Conservation (phyloP, 2,888 invertebrate genomes). For the Tridacna crocea region DNA sequence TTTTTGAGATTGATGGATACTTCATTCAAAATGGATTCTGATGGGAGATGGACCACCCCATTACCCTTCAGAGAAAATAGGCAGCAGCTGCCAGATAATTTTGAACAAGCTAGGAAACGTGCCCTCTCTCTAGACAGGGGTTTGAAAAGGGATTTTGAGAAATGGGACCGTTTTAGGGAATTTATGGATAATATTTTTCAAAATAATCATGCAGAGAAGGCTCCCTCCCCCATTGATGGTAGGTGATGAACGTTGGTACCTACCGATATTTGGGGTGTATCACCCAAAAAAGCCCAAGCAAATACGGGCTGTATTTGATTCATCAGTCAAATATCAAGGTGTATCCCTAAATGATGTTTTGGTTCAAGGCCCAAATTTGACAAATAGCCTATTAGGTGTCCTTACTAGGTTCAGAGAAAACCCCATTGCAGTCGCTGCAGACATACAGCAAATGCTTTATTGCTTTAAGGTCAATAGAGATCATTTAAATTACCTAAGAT, state of each 20-base stretch:
- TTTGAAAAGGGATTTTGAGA: slow-evolving; percentile 40
- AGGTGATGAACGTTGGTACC: slow-evolving; percentile 58
- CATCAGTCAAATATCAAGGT: slow-evolving; percentile 45
- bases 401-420: slow-evolving; percentile 47
- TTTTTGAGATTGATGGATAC: slow-evolving; percentile 35
- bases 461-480: slow-evolving; percentile 44
- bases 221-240: slow-evolving; percentile 39
- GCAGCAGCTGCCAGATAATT: slow-evolving; percentile 53
- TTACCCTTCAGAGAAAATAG: no score
- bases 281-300: slow-evolving; percentile 59
- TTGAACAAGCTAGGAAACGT: no score
- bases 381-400: slow-evolving; percentile 56
- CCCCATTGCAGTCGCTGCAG: slow-evolving; percentile 41
- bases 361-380: slow-evolving; percentile 53
- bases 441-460: slow-evolving; percentile 64
- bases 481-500: slow-evolving; percentile 47
- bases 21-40: slow-evolving; percentile 10
- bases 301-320: slow-evolving; percentile 59
- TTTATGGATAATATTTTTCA: no score
- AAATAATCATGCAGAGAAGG: no score
- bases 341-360: slow-evolving; percentile 54
- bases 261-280: no score
- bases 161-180: no score
- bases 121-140: no score
- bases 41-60: slow-evolving; percentile 22